Base-by-base conservation (phyloP, 2,113 vertebrate genomes). In the Delphinus delphis region DNA sequence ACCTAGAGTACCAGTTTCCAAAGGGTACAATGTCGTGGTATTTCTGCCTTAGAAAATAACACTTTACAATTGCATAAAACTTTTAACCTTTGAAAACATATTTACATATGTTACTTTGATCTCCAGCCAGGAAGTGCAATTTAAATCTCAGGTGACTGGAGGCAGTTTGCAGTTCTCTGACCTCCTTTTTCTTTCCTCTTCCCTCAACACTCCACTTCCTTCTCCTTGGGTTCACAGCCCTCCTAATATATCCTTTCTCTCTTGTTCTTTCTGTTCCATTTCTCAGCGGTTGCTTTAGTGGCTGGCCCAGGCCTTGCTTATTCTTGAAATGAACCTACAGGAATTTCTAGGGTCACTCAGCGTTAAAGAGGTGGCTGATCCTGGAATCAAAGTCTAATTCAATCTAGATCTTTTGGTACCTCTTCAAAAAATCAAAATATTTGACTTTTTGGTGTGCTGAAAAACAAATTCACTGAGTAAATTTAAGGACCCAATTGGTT, bases 361-460 rank as follows among this genome's bases (percentile, higher is more conserved):
- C 76, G 58, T 93, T 67, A 60, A 80, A 82, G 83, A 89, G 41
- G 47, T 68, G 7, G 28, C 71, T 80, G 18, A 90, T 67, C 13
- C 63, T 55, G n/a, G 38, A 90, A 67, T 84, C 87, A 94, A 92
- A 85, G 21, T 96, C 33, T 81, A 85, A 88, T 86, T 38, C 65
- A 55, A 77, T 58, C 17, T 82, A 62, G 60, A 88, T 67, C 47
- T 88, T 44, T 55, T 50, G 26, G 53, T 44, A 90, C 33, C 81
- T 73, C 84, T 87, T 63, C 41, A 20, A 73, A 44, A 79, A 71
- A 41, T 53, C 2, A 38, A 67, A 85, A 28, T n/a, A 65, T 65
- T 93, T 71, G n/a, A 36, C 79, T 94, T 93, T 65, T 50, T 44
- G 13, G 62, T 55, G 50, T 53, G 76, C 55, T 79, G 55, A n/a